A percentile compares a stretch with the other conserved stretches of the same genome.
These are phyloP conservation scores for Ptyas mucosa DNA, from an alignment of 2,113 vertebrate species.

Conservation along the genomic window DNA sequence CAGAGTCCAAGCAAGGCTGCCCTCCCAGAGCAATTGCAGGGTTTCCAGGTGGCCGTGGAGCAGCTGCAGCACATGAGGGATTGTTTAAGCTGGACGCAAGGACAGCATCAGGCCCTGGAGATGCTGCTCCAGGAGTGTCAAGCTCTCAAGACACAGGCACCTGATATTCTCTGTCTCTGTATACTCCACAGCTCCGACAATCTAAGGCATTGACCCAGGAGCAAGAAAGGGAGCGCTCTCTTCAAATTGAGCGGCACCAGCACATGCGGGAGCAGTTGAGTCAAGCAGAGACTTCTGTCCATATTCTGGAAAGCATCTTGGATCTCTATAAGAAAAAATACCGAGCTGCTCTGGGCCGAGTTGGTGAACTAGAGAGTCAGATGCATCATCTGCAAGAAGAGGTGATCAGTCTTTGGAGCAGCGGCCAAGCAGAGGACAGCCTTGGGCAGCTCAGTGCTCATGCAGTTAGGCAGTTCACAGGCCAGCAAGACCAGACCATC, in stretches of 20 bases:
- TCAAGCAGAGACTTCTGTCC: constrained; percentile 58
- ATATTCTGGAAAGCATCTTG: constrained; percentile 60
- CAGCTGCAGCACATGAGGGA: constrained; percentile 61
- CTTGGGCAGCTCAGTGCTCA: constrained; percentile 55
- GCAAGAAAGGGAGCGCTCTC: constrained; percentile 49
- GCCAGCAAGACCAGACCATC: constrained; percentile 64
- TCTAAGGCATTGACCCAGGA: constrained; percentile 60
- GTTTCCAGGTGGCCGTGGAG: constrained; percentile 48
- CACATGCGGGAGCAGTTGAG: constrained; percentile 55
- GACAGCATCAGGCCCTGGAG: constrained; percentile 60
- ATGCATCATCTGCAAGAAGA: constrained; percentile 63
- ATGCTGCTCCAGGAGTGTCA: constrained; percentile 62
- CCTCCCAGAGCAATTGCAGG: constrained; percentile 22
- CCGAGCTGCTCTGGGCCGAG: constrained; percentile 65
- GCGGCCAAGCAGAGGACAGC: constrained; percentile 55
- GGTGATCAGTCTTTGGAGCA: constrained; percentile 56
- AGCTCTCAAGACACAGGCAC: constrained; percentile 54
- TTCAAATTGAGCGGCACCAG: constrained; percentile 50
- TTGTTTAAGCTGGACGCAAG: constrained; percentile 63
- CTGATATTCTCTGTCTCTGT: background rate
- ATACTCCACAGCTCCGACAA: constrained; percentile 56
- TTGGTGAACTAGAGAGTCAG: constrained; percentile 62
- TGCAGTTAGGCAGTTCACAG: constrained; percentile 55
- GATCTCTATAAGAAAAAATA: constrained; percentile 70
- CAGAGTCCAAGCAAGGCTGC: constrained; percentile 30